Base-by-base conservation (phyloP, 2,888 invertebrate species). In the Aleiodes alternator region DNA sequence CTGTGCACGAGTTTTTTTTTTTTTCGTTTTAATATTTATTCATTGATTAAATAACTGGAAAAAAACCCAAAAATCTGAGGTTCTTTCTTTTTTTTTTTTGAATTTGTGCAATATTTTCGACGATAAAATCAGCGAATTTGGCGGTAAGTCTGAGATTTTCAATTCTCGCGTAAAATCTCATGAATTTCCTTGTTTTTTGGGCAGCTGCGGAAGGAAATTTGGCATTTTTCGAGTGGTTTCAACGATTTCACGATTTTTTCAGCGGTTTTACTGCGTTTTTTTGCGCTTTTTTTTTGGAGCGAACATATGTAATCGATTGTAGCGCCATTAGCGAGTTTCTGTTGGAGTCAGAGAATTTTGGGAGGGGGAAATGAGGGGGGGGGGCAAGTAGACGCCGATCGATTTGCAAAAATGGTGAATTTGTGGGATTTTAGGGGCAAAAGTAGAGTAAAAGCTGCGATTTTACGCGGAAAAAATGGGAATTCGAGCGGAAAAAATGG, bases 301-400 rank as follows among this genome's bases (percentile, higher is more conserved):
- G 8, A 29, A 53, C 38, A 7, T 61, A 48, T 34, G 59, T 9
- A 59, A 64, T 43, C 29, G 53, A 34, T 11, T 11, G 53, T 38
- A 51, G 38, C 55, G 61, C 29, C 12, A 53, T 16, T 48, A 11
- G 34, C 12, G 55, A 55, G 34, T 43, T 74, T 69, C 59, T 38
- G 59, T n/a, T 14, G 51, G 53, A 55, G 53, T 29, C 38, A 56
- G 14, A n/a, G 34, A 64, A 61, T 74, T 70, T 61, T 16, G 43
- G 69, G 61, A 50, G 51, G 50, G 70, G 53, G 75, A 16, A 48
- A 34, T 38, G 43, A 55, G 43, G 23, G 23, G 23, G 53, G 64
- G 43, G 64, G 59, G 29, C 43, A 31, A 8, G 14, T 16, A 7
- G 53, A 73, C 69, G 72, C 69, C 76, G 72, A 72, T 76, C 76